phyloP scores from a whole-genome alignment of 2,888 invertebrate species.

The Neoscelio sp. region DNA sequence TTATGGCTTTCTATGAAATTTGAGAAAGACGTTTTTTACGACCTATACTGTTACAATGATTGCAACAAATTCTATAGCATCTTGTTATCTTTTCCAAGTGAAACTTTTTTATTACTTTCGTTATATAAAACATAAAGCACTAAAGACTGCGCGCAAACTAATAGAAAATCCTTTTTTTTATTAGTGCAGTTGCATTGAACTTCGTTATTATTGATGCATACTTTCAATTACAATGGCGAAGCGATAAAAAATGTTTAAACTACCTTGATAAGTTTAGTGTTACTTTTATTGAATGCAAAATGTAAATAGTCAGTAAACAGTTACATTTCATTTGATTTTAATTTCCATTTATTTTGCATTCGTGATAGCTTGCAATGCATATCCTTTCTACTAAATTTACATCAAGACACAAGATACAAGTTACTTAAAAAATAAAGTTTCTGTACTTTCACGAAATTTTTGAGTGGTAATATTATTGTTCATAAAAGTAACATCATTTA shows the following conservation, averaged over 20 bases:
- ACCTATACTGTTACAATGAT: constrained; percentile 16
- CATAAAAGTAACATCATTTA: no score
- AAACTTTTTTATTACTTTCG: constrained; percentile 11
- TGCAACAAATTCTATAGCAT: constrained; percentile 4
- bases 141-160: not conserved
- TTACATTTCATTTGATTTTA: not conserved
- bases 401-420: no score
- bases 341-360: no score
- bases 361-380: no score
- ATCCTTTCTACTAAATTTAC: no score
- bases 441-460: no score
- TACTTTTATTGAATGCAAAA: not conserved
- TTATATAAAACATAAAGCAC: constrained; percentile 19
- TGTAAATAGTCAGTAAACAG: not conserved
- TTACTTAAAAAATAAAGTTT: no score
- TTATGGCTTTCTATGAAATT: constrained; percentile 9
- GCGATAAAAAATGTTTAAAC: constrained; percentile 1
- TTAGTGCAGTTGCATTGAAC: constrained; percentile 8
- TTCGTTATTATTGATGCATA: constrained; percentile 20
- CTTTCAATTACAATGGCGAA: constrained; percentile 13
- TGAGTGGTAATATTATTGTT: no score
- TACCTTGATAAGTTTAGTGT: constrained; percentile 3
- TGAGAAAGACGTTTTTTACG: constrained; percentile 22
- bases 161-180: constrained; percentile 24
- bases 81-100: constrained; percentile 9